Percentiles rank a stretch among this genome's conserved stretches.
Evolutionary conservation across 2,797 vertebrate species (phyloP).

Genomic region (Sebastes diploproa): DNA sequence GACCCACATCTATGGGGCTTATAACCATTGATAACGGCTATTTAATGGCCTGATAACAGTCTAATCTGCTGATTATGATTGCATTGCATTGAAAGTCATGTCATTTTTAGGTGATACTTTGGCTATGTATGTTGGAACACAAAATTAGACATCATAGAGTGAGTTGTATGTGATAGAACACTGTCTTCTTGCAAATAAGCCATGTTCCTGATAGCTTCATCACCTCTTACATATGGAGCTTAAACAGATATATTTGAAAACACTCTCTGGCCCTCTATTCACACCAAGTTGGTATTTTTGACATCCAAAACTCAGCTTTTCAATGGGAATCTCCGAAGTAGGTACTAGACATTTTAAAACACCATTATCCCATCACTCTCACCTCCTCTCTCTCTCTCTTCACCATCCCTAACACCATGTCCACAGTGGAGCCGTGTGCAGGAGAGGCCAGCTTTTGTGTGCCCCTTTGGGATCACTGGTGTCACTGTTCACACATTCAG

Average conservation of each 20-base stretch:
- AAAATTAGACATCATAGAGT: neutral
- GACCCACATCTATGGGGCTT: neutral
- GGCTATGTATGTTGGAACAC: neutral
- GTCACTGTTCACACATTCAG: conserved; percentile 70
- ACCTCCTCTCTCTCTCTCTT: neutral
- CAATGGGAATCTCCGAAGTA: neutral
- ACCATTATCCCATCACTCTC: neutral
- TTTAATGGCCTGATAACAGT: neutral
- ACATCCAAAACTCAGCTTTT: neutral
- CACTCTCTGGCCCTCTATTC: neutral
- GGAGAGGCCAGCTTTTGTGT: conserved; percentile 22
- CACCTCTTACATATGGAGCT: neutral
- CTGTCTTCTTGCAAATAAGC: neutral
- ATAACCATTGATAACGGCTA: neutral
- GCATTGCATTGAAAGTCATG: neutral
- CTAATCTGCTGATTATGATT: neutral
- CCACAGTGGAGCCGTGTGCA: neutral
- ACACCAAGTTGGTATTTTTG: neutral
- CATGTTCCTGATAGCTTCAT: neutral
- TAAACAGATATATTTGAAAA: neutral
- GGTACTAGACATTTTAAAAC: conserved; percentile 2
- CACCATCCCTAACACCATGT: neutral
- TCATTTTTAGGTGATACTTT: neutral
- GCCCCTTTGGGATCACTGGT: conserved; percentile 48
- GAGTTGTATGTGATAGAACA: neutral